Evolutionary conservation across 1,140 invertebrate species (phyloP).

Genomic region (Lamellibrachia luymesi): DNA sequence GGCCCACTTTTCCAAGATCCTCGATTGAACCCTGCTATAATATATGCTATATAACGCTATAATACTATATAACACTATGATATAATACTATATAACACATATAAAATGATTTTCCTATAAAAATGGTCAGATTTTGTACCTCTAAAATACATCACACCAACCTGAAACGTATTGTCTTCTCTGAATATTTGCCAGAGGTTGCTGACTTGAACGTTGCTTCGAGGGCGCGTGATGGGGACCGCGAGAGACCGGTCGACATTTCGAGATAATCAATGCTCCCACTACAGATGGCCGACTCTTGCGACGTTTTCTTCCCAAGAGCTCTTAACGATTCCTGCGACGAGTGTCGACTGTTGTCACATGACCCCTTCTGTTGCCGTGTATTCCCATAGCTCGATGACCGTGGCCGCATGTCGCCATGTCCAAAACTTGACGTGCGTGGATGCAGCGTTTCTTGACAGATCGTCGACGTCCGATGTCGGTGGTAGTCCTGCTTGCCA

Average conservation of each 20-base stretch:
- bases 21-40: too few species aligned
- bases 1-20: too few species aligned
- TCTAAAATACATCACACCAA: neutral
- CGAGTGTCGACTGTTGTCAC: neutral
- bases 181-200: neutral
- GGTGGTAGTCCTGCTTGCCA: slow-evolving; percentile 14
- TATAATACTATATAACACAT: too few species aligned
- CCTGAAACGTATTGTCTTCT: neutral
- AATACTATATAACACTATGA: too few species aligned
- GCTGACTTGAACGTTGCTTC: neutral
- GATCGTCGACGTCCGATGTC: slow-evolving; percentile 51
- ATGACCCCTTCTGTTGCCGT: neutral
- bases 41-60: too few species aligned
- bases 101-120: too few species aligned
- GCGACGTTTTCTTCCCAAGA: neutral
- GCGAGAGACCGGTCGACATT: neutral
- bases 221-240: neutral
- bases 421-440: slow-evolving; percentile 47
- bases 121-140: too few species aligned
- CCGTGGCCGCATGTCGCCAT: slow-evolving; percentile 39
- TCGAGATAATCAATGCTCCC: slow-evolving; percentile 8
- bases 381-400: slow-evolving; percentile 47
- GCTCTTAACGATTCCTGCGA: neutral
- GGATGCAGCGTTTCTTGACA: slow-evolving; percentile 45
- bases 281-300: slow-evolving; percentile 2